Conservation (phyloP, 2,797 vertebrate genomes). For the Clarias laeviceps region DNA sequence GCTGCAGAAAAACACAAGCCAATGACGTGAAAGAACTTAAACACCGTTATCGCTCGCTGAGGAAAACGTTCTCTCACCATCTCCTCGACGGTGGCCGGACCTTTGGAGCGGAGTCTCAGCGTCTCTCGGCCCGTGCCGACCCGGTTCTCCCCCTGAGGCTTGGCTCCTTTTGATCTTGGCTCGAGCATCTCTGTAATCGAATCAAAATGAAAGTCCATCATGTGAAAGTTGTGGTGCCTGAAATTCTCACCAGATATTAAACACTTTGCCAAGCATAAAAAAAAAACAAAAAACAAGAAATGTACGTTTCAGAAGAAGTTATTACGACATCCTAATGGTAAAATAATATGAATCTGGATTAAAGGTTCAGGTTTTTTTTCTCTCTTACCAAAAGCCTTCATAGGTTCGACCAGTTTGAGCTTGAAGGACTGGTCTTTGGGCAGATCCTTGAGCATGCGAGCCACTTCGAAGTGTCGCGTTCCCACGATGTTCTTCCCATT, state of each 20-base stretch:
- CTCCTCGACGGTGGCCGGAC: constrained; percentile 90
- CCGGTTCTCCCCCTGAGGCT: constrained; percentile 75
- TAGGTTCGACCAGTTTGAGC: constrained; percentile 88
- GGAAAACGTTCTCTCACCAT: constrained; percentile 71
- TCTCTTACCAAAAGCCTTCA: constrained; percentile 90
- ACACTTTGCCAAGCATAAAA: no score
- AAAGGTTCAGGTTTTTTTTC: no score
- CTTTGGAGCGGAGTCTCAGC: constrained; percentile 88
- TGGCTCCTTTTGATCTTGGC: constrained; percentile 82
- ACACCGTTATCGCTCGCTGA: no score
- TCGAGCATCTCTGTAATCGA: constrained; percentile 84
- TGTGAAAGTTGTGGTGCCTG: no score
- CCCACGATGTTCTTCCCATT: constrained; percentile 86
- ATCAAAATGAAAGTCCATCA: neutral
- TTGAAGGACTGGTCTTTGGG: constrained; percentile 83
- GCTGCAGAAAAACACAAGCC: constrained; percentile 67
- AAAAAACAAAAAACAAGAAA: no score
- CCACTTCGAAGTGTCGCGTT: constrained; percentile 90
- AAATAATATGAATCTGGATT: no score
- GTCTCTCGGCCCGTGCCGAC: constrained; percentile 84
- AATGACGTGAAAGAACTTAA: neutral
- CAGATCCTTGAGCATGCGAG: constrained; percentile 91
- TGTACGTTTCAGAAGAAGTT: no score
- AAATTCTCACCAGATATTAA: no score
- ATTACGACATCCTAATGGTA: no score